Percentiles rank a stretch among this genome's conserved stretches.
These are phyloP conservation scores for Samia ricini DNA, from an alignment of 1,140 invertebrate species.

Conservation along the genomic window DNA sequence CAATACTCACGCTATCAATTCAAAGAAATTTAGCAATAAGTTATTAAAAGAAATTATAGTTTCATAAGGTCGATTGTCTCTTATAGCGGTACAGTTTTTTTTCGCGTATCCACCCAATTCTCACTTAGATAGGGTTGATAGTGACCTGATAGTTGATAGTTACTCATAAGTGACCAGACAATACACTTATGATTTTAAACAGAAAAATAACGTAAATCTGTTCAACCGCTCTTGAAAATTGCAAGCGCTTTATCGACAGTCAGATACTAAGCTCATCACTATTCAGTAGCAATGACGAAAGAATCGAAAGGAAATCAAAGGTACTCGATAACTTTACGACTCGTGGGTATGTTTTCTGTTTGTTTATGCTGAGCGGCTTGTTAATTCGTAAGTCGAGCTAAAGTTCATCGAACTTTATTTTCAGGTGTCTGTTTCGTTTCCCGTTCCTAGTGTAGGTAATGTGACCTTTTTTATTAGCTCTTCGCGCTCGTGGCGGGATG, in stretches of 20 bases:
- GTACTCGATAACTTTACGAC: background rate
- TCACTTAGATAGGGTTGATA: too few relatives aligned
- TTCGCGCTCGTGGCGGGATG: background rate
- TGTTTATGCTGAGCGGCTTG: conserved; percentile 6
- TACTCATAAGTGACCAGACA: too few relatives aligned
- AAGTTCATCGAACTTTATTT: conserved; percentile 9
- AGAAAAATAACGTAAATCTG: too few relatives aligned
- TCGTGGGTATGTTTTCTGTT: conserved; percentile 1
- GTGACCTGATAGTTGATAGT: too few relatives aligned
- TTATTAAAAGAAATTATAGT: too few relatives aligned
- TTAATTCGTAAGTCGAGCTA: background rate
- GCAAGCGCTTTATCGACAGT: background rate
- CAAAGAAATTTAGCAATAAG: too few relatives aligned
- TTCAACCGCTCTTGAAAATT: too few relatives aligned
- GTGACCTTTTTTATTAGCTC: background rate
- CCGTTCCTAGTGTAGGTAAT: background rate
- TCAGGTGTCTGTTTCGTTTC: conserved; percentile 7
- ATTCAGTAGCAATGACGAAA: background rate
- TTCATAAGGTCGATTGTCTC: too few relatives aligned
- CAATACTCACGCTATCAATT: too few relatives aligned
- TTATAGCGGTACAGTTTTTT: too few relatives aligned
- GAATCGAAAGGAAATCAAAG: background rate
- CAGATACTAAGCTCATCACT: background rate
- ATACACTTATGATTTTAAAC: too few relatives aligned
- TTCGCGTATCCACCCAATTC: too few relatives aligned